Conservation (phyloP, 2,888 invertebrate genomes). For the Xylota segnis region DNA sequence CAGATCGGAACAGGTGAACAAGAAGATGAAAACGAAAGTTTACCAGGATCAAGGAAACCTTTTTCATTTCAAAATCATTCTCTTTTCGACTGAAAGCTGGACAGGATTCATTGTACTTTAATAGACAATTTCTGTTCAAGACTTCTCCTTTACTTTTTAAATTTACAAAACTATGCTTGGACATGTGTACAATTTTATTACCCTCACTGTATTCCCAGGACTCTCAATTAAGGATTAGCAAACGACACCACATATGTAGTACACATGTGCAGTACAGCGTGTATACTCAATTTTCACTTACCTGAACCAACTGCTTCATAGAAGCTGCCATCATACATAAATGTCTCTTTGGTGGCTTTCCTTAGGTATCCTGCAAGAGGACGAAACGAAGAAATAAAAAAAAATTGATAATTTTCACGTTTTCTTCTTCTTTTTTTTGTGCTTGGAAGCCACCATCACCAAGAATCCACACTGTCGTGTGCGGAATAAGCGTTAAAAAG, state of each 20-base stretch:
- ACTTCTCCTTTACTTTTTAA: too few relatives aligned
- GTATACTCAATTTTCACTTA: slow-evolving; percentile 60
- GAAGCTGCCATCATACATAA: slow-evolving; percentile 82
- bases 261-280: background rate
- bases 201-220: background rate
- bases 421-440: slow-evolving; percentile 25
- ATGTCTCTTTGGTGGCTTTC: slow-evolving; percentile 79
- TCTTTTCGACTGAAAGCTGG: too few relatives aligned
- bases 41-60: too few relatives aligned
- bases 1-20: too few relatives aligned
- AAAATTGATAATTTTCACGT: slow-evolving; percentile 37
- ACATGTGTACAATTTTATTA: background rate
- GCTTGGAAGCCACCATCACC: background rate
- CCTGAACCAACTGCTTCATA: slow-evolving; percentile 82
- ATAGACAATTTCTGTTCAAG: too few relatives aligned
- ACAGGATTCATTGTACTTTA: too few relatives aligned
- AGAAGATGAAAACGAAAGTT: too few relatives aligned
- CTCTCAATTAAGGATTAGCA: background rate
- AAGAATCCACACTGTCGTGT: slow-evolving; percentile 6
- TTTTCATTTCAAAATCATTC: too few relatives aligned
- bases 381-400: slow-evolving; percentile 29
- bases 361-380: slow-evolving; percentile 73
- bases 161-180: background rate
- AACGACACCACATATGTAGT: background rate
- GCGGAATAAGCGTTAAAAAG: slow-evolving; percentile 29